phyloP scores from a whole-genome alignment of 2,113 vertebrate genomes.

The Antechinus stuartii region DNA sequence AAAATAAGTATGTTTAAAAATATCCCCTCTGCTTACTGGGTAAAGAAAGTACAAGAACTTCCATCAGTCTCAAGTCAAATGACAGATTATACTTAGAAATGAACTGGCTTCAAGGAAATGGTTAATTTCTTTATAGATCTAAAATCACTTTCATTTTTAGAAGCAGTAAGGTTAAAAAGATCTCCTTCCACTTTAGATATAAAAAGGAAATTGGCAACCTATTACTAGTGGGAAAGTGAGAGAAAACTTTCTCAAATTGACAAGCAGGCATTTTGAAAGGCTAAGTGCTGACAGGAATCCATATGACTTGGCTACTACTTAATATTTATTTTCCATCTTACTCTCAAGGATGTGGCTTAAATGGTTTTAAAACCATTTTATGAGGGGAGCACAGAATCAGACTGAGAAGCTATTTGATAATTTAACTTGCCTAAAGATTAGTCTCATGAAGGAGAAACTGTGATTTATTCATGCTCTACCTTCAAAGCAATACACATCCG shows the following conservation, averaged over 20 bases:
- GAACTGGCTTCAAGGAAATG: neutral
- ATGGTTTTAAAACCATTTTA: neutral
- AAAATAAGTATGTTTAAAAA: slow-evolving; percentile 15
- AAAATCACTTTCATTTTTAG: neutral
- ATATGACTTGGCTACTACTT: slow-evolving; percentile 28
- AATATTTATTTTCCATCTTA: neutral
- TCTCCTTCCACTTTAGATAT: neutral
- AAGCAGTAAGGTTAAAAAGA: neutral
- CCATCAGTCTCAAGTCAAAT: slow-evolving; percentile 1
- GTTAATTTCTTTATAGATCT: neutral
- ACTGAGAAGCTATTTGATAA: neutral
- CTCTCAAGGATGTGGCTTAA: neutral
- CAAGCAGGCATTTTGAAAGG: neutral
- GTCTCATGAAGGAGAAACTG: slow-evolving; percentile 5
- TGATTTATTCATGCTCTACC: neutral
- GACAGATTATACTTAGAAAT: slow-evolving; percentile 36
- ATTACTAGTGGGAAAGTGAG: slow-evolving; percentile 16
- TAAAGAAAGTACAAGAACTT: slow-evolving; percentile 28
- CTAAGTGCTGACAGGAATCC: slow-evolving; percentile 5
- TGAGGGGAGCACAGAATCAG: neutral
- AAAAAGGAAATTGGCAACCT: neutral
- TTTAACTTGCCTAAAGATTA: neutral
- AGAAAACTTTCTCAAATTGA: slow-evolving; percentile 19
- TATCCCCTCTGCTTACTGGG: neutral
- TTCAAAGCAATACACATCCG: neutral